Base-by-base conservation (phyloP, 2,797 vertebrate genomes). In the Hylomyscus alleni region DNA sequence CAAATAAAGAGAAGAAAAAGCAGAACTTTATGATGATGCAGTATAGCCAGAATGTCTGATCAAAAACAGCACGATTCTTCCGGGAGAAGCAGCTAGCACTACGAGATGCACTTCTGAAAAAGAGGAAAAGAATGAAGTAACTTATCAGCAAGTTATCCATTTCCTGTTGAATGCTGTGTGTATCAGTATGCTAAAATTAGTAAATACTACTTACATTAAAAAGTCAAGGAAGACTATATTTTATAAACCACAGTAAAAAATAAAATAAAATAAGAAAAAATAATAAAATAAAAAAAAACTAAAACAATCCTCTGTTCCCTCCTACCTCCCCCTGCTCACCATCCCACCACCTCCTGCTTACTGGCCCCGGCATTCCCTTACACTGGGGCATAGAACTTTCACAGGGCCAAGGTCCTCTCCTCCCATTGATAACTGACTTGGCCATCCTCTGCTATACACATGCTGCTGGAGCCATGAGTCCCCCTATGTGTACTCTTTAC, bases 1-100 rank as follows among this genome's bases (percentile, higher is more conserved):
- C 99, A 96, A 99, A 99, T 98, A 99, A 99, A 98, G 99, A 99
- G 94, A 99, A 99, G 98, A 99, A 99, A 89, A 99, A 98, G 94
- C 99, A 98, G 19, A 99, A 99, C 98, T 99, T 99, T 93, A 99
- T 99, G 99, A 99, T 99, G 99, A 99, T 99, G 99, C 99, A 99
- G 94, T 99, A 99, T 40, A 99, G 99, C 98, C 98, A 99, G 29
- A 99, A 98, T 0, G 98, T 99, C 91, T 98, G 99, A 91, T 99
- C 99, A 0, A 99, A 99, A 98, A 99, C 98, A 96, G 99, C 99
- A 97, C 99, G 99, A 84, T 99, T 99, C 62, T 99, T 99, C 98
- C 99, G 99, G 98, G 99, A 99, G 26, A 99, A 99, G 94, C 99
- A 99, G 99, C 96, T 99, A 73, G 99, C 99, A 54, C 98, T 99